phyloP scores from a whole-genome alignment of 2,888 invertebrate genomes.

The Cephus pulcher region DNA sequence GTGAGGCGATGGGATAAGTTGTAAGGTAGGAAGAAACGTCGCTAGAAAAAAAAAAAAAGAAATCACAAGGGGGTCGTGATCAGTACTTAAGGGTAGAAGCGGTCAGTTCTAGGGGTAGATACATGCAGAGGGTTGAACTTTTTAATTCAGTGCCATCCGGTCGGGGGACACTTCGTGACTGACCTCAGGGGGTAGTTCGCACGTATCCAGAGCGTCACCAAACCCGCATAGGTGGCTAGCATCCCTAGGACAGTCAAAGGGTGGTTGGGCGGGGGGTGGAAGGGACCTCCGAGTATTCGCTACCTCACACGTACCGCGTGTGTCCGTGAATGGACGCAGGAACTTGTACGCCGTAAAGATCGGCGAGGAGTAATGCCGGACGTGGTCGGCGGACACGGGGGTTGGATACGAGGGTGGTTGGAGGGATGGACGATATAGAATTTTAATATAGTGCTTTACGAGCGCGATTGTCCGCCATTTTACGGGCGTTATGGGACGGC shows the following conservation, averaged over 20 bases:
- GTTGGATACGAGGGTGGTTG: slow-evolving; percentile 25
- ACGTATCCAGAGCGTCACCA: neutral
- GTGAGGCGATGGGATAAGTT: neutral
- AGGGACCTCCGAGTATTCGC: neutral
- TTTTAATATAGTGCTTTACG: slow-evolving; percentile 67
- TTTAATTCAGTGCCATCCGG: neutral
- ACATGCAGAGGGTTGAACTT: neutral
- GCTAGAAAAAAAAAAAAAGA: neutral
- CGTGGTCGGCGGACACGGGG: slow-evolving; percentile 12
- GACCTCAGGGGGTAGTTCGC: neutral
- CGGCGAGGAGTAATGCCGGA: slow-evolving; percentile 23
- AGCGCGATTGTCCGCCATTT: slow-evolving; percentile 66
- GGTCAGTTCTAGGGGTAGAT: neutral
- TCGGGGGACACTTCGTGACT: neutral
- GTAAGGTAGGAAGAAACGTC: neutral
- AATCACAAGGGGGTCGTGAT: neutral
- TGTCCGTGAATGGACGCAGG: slow-evolving; percentile 12
- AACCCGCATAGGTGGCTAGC: neutral
- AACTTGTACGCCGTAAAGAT: slow-evolving; percentile 12
- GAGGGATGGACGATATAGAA: slow-evolving; percentile 57
- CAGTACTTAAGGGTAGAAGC: neutral
- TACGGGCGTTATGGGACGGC: slow-evolving; percentile 60
- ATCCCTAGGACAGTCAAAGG: neutral
- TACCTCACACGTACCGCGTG: neutral
- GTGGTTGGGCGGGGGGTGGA: neutral